Base-by-base conservation (phyloP, 2,113 vertebrate genomes). In the Heterotilapia buettikoferi region DNA sequence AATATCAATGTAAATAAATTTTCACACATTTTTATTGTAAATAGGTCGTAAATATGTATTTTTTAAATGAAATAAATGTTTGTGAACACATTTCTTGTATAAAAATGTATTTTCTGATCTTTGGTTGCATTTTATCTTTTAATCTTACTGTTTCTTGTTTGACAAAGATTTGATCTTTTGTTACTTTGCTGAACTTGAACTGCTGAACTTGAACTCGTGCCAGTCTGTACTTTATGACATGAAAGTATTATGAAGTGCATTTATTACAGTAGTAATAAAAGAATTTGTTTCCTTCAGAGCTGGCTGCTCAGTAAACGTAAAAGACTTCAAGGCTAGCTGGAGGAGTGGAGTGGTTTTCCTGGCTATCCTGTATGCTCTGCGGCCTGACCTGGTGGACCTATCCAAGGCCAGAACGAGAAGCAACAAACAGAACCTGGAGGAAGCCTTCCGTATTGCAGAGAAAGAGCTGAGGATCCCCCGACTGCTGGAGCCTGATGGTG, bases 311-410 rank as follows among this genome's bases (percentile, higher is more conserved):
- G 80, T 98, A 82, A 97, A 18, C 21, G 96, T 99, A 57, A 97
- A 97, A 80, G 98, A 99, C 95, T 99, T 99, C 91, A 98, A 98
- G 86, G 93, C 94, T 19, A 99, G 98, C 93, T 99, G 99, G 99
- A 96, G 98, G 91, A 98, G 96, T 2, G 99, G 99, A 0, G 93
- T 97, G 83, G 97, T 98, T 9, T 99, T 99, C 90, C 92, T 99
- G 91, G 98, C 98, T 0, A 94, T 99, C 92, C 97, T 99, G 36
- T 96, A 96, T 8, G 96, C 97, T 10, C 96, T 99, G 88, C 93
- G 96, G 80, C 98, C 98, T 3, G 97, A 97, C 88, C 90, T 98
- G 31, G 96, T 99, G 91, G 97, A 98, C 88, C 86, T 98, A 91
- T 95, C 97, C 85, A 96, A 91, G 81, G 95, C 97, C 89, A 97